Conservation (phyloP, 2,113 vertebrate genomes). For the Rattus norvegicus region DNA sequence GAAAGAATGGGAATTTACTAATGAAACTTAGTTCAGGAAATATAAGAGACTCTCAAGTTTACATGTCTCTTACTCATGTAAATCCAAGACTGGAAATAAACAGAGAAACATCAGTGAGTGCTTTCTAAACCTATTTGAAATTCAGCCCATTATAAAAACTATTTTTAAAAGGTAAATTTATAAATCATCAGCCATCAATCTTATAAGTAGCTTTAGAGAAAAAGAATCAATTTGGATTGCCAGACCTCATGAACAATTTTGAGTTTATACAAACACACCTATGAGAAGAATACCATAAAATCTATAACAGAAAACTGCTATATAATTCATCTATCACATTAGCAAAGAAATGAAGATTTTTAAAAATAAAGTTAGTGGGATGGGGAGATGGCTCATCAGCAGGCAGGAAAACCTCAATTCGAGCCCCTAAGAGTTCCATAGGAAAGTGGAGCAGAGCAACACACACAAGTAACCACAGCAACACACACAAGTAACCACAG, state of each 20-base stretch:
- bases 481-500: too few species aligned
- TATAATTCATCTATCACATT: background rate
- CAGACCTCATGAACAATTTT: background rate
- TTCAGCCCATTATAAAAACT: background rate
- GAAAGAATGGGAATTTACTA: background rate
- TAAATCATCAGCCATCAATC: background rate
- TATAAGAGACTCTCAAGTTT: background rate
- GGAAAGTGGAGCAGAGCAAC: background rate
- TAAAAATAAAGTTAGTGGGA: background rate
- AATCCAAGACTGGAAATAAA: background rate
- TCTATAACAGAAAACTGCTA: background rate
- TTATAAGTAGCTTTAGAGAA: slow-evolving; percentile 3
- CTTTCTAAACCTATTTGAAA: background rate
- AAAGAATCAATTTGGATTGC: background rate
- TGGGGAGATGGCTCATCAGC: background rate
- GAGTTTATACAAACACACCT: background rate
- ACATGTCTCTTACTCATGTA: background rate
- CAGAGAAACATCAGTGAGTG: background rate
- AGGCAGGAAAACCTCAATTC: background rate
- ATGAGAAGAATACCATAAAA: background rate
- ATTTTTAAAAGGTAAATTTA: background rate
- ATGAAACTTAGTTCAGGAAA: background rate
- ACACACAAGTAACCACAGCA: too few species aligned
- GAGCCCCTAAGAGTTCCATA: background rate
- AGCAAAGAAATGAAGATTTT: background rate